Evolutionary conservation across 2,888 invertebrate genomes (phyloP).

Genomic region (Perizoma flavofasciatum): DNA sequence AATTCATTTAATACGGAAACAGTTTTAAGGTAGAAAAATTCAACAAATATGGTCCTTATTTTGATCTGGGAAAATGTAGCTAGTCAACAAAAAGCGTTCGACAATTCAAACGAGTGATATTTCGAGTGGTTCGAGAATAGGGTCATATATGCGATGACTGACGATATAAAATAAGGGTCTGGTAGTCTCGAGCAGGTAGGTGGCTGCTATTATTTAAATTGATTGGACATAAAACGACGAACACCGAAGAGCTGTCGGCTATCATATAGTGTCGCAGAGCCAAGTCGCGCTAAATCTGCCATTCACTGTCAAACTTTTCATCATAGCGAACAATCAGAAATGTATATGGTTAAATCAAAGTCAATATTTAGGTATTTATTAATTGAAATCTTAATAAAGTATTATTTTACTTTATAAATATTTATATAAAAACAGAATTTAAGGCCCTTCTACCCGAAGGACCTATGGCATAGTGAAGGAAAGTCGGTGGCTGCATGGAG

Average conservation of each 20-base stretch:
- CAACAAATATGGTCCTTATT: neutral
- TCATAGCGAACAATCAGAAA: slow-evolving; percentile 39
- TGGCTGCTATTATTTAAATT: slow-evolving; percentile 80
- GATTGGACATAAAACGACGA: slow-evolving; percentile 79
- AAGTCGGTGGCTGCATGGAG: too few relatives aligned
- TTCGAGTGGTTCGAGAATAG: slow-evolving; percentile 31
- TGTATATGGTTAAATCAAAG: slow-evolving; percentile 9
- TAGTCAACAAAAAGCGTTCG: slow-evolving; percentile 6
- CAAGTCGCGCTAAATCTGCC: slow-evolving; percentile 51
- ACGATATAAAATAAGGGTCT: slow-evolving; percentile 51
- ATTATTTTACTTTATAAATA: too few relatives aligned
- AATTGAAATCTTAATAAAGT: too few relatives aligned
- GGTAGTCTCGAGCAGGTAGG: slow-evolving; percentile 65
- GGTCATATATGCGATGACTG: slow-evolving; percentile 33
- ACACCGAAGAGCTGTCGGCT: slow-evolving; percentile 63
- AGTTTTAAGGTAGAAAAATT: neutral
- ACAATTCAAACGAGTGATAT: slow-evolving; percentile 18
- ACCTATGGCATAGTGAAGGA: too few relatives aligned
- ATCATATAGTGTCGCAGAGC: slow-evolving; percentile 52
- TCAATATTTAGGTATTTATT: too few relatives aligned
- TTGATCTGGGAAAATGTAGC: neutral
- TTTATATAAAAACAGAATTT: too few relatives aligned
- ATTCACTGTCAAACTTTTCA: slow-evolving; percentile 46
- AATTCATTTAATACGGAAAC: neutral
- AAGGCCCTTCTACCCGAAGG: too few relatives aligned